These are phyloP conservation scores for Bhutanitis thaidina DNA, from an alignment of 2,888 invertebrate genomes.

Conservation along the genomic window DNA sequence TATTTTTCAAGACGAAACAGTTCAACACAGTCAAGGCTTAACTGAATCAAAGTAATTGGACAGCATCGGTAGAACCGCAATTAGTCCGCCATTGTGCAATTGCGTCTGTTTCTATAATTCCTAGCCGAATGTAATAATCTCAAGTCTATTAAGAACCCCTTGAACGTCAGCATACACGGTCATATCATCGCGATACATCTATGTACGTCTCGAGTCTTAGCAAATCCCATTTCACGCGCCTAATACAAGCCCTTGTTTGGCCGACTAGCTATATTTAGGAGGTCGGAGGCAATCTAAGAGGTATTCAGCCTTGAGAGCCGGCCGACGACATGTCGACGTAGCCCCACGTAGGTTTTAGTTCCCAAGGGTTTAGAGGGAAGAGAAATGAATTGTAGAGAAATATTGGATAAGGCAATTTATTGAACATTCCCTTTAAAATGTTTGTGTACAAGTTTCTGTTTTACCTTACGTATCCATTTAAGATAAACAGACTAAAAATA, in stretches of 20 bases:
- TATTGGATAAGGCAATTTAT: slow-evolving; percentile 37
- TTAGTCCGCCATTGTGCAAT: slow-evolving; percentile 38
- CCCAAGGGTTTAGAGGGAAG: slow-evolving; percentile 53
- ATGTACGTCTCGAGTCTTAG: slow-evolving; percentile 30
- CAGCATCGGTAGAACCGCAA: slow-evolving; percentile 29
- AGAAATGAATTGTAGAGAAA: slow-evolving; percentile 26
- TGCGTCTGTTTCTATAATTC: slow-evolving; percentile 35
- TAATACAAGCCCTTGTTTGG: slow-evolving; percentile 66
- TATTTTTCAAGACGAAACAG: not conserved
- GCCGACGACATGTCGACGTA: slow-evolving; percentile 52
- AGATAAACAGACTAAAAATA: no score
- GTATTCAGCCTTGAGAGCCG: slow-evolving; percentile 59
- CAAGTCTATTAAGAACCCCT: slow-evolving; percentile 45
- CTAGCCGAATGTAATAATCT: slow-evolving; percentile 40
- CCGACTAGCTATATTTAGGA: slow-evolving; percentile 63
- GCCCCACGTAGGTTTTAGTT: slow-evolving; percentile 62
- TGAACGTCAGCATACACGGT: slow-evolving; percentile 29
- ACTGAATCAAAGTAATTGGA: slow-evolving; percentile 14
- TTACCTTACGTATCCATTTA: no score
- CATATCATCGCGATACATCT: slow-evolving; percentile 30
- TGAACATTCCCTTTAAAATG: not conserved
- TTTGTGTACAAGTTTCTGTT: no score
- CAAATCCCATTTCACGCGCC: slow-evolving; percentile 58
- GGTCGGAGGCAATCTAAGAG: slow-evolving; percentile 71
- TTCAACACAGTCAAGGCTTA: not conserved